These are phyloP conservation scores for Coleophora flavipennella DNA, from an alignment of 2,888 invertebrate species.

Conservation along the genomic window DNA sequence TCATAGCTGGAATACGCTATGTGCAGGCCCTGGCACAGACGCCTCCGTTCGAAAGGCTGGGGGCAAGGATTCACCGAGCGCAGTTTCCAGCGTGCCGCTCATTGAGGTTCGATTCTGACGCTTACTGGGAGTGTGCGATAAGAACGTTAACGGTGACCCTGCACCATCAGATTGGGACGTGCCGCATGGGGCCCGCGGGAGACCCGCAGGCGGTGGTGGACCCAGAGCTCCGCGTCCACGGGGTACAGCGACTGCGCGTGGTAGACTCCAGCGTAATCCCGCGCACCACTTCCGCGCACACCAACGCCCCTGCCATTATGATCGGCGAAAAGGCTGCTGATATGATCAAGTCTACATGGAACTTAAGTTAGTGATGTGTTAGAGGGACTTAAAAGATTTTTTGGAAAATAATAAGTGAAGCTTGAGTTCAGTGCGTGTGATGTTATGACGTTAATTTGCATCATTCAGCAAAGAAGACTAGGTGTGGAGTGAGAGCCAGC, in stretches of 20 bases:
- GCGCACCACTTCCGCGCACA: conserved; percentile 66
- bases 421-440: neutral
- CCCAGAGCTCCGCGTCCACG: conserved; percentile 65
- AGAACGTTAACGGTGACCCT: conserved; percentile 74
- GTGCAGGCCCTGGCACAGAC: conserved; percentile 60
- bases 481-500: neutral
- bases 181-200: conserved; percentile 75
- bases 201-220: conserved; percentile 77
- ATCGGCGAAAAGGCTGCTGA: conserved; percentile 73
- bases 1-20: conserved; percentile 73
- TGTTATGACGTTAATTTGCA: neutral
- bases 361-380: conserved; percentile 10
- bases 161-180: conserved; percentile 77
- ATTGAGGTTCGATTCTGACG: conserved; percentile 63
- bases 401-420: neutral
- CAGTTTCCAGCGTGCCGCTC: conserved; percentile 75
- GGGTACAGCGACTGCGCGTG: conserved; percentile 58
- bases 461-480: neutral
- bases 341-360: conserved; percentile 64
- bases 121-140: conserved; percentile 78
- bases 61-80: conserved; percentile 64
- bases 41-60: conserved; percentile 62
- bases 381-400: neutral
- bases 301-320: conserved; percentile 71
- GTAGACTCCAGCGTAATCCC: conserved; percentile 71